Conservation (phyloP, 2,797 vertebrate genomes). For the Sebastolobus alascanus region DNA sequence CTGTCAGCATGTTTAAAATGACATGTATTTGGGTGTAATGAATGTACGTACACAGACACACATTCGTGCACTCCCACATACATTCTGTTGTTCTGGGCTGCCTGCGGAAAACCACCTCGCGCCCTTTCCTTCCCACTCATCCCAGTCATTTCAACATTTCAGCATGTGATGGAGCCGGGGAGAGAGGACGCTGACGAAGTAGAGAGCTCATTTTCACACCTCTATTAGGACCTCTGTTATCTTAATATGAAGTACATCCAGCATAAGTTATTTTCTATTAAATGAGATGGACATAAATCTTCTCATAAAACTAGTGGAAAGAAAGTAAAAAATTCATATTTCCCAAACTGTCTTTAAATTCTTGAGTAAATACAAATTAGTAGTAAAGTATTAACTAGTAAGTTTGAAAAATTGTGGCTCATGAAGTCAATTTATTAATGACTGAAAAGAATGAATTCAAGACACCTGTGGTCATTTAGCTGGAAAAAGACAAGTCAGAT, state of each 20-base stretch:
- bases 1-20: not conserved
- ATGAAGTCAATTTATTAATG: not conserved
- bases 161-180: constrained; percentile 8
- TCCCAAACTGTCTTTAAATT: not conserved
- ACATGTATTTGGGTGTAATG: not conserved
- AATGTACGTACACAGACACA: constrained; percentile 4
- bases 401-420: not conserved
- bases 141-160: constrained; percentile 25
- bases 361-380: not conserved
- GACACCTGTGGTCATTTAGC: not conserved
- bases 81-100: constrained; percentile 32
- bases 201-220: constrained; percentile 5
- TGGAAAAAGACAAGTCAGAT: not conserved
- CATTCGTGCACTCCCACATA: constrained; percentile 26
- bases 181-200: not conserved
- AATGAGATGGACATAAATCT: not conserved
- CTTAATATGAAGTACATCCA: not conserved
- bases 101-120: constrained; percentile 22
- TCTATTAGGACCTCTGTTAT: not conserved
- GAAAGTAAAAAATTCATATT: not conserved
- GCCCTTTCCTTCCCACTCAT: constrained; percentile 51
- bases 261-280: not conserved
- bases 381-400: not conserved
- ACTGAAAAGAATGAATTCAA: not conserved
- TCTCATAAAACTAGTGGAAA: not conserved